Evolutionary conservation across 2,113 vertebrate species (phyloP), one percentile per base, ranked within the genome.

Genomic region (Trichomycterus rosablanca): DNA sequence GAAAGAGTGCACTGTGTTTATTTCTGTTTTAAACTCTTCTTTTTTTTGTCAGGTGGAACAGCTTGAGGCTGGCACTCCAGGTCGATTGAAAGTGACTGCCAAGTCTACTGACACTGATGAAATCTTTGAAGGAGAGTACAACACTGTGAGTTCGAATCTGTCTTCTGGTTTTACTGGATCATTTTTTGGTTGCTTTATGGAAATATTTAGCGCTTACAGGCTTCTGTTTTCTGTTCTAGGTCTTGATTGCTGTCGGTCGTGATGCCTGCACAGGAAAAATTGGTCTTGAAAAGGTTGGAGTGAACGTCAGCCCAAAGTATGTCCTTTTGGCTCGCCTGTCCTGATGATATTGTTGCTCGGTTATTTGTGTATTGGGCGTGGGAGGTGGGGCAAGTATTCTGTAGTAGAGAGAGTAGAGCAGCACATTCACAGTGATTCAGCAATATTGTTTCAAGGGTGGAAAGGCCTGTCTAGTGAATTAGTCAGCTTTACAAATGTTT

Each of bases 231-330:
- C 5, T 68, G 14, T 48, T 5, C 22, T 54, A 99, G 96, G 92
- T 99, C 59, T 79, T 99, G 78, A 78, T 99, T 56, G 94, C 95
- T 0, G 70, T 97, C 58, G 96, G 96, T 23, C 88, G 94, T 62
- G 92, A 97, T 7, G 88, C 95, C 0, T 95, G 93, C 79, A 97
- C 94, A 1, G 90, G 81, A 74, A 91, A 89, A 55, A 86, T 99
- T 15, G 94, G 95, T 42, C 84, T 98, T 59, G 90, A 95, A 34
- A 91, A 83, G 42, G 82, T 86, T 0, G 94, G 91, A 39, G 91
- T 99, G 72, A 85, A 73, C 67, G 78, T 95, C 71, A 94, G 93
- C 78, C 78, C 91, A 45, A 93, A 88, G 95, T 97, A 79, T 82
- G 93, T 87, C 7, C 20, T 19, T 22, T 32, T 40, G 9, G 30